Conservation (phyloP, 2,888 invertebrate species). For the Myopa testacea region DNA sequence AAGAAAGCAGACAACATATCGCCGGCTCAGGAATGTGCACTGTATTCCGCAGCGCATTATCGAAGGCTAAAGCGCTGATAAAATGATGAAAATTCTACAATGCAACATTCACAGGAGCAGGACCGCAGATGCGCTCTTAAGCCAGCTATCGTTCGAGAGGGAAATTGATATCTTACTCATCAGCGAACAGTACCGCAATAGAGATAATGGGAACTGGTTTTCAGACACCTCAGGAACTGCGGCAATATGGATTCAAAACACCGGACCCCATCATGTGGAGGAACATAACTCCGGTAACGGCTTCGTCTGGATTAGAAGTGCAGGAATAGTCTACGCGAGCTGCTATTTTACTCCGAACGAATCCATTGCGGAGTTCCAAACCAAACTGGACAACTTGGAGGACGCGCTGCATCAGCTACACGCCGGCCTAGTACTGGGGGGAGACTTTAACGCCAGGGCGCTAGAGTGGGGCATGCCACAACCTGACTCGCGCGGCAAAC, state of each 20-base stretch:
- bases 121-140: not conserved
- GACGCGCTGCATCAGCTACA: not conserved
- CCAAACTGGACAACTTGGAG: not conserved
- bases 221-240: not conserved
- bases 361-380: not conserved
- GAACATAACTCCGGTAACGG: not conserved
- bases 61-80: too few relatives aligned
- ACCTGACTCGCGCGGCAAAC: not conserved
- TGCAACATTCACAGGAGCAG: not conserved
- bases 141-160: not conserved
- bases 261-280: not conserved
- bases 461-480: not conserved
- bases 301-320: not conserved
- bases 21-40: not conserved
- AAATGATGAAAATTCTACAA: not conserved
- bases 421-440: not conserved
- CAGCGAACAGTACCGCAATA: not conserved
- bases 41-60: not conserved
- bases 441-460: not conserved
- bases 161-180: not conserved
- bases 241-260: not conserved
- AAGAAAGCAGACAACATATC: not conserved
- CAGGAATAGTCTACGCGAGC: not conserved
- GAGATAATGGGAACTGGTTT: not conserved
- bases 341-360: conserved; percentile 9